A percentile compares a stretch with the other conserved stretches of the same genome.
Evolutionary conservation across 2,113 vertebrate species (phyloP).

Genomic region (Malurus cyaneus): DNA sequence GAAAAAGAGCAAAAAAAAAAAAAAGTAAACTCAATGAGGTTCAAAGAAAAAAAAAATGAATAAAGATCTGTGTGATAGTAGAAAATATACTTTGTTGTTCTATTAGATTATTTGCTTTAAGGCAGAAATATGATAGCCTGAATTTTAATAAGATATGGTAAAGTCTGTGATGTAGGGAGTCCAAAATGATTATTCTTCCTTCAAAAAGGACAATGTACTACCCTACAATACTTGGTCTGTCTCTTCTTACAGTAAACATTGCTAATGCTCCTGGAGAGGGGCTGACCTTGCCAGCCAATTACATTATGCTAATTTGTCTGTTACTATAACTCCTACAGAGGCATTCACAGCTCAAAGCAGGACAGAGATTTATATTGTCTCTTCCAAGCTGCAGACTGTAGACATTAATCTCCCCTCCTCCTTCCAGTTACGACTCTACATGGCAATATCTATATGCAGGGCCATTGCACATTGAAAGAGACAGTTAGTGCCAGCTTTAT

Average conservation of each 20-base stretch:
- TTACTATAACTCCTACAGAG: conserved; percentile 66
- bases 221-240: conserved; percentile 34
- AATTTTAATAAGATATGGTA: conserved; percentile 3
- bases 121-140: conserved; percentile 7
- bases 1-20: neutral
- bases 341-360: conserved; percentile 50
- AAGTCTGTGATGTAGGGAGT: neutral
- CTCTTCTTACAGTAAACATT: conserved; percentile 49
- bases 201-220: conserved; percentile 5
- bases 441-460: neutral
- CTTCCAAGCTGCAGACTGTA: conserved; percentile 38
- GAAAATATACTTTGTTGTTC: neutral
- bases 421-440: neutral
- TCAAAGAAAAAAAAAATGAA: neutral
- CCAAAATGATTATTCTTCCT: conserved; percentile 21
- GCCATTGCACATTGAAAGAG: neutral
- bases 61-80: neutral
- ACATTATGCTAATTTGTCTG: conserved; percentile 74
- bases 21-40: neutral
- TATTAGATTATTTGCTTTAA: conserved; percentile 4
- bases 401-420: conserved; percentile 46
- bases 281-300: conserved; percentile 71
- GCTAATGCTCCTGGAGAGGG: conserved; percentile 58
- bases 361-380: conserved; percentile 65
- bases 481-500: neutral